phyloP scores from a whole-genome alignment of 92 coral and sea anemone genomes.

The Umimayanthus kanabou region DNA sequence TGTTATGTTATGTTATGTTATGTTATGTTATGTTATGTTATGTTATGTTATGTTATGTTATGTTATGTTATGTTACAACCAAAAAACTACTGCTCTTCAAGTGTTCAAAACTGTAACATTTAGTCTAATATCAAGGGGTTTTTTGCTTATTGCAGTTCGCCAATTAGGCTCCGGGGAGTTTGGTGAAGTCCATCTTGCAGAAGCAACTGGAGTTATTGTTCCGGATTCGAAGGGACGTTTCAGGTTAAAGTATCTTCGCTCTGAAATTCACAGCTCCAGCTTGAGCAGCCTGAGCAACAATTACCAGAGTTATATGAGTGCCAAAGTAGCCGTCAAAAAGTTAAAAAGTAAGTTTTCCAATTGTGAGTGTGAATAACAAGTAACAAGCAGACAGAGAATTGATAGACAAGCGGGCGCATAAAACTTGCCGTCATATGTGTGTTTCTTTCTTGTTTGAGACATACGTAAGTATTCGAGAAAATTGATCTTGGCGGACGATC shows the following conservation, averaged over 20 bases:
- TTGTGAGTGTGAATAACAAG: too few relatives aligned
- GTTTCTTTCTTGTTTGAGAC: too few relatives aligned
- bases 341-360: constrained; percentile 67
- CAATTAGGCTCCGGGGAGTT: constrained; percentile 90
- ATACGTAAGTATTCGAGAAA: too few relatives aligned
- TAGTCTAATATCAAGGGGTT: background rate
- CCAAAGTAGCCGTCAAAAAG: constrained; percentile 88
- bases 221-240: constrained; percentile 89
- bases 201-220: constrained; percentile 87
- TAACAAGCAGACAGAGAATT: too few relatives aligned
- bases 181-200: constrained; percentile 89
- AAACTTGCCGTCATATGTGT: too few relatives aligned
- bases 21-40: too few relatives aligned
- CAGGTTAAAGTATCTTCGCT: constrained; percentile 61
- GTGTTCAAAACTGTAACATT: too few relatives aligned
- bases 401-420: too few relatives aligned
- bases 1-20: too few relatives aligned
- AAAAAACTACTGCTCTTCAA: too few relatives aligned
- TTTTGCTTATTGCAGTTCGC: constrained; percentile 50
- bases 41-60: too few relatives aligned
- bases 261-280: constrained; percentile 68
- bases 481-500: too few relatives aligned
- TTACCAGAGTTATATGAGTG: constrained; percentile 69
- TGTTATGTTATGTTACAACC: background rate
- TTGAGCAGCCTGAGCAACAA: constrained; percentile 54